Percentiles rank a stretch among this genome's conserved stretches.
Conservation (phyloP, 2,797 vertebrate genomes). For the Ctenopoma kingsleyae region DNA sequence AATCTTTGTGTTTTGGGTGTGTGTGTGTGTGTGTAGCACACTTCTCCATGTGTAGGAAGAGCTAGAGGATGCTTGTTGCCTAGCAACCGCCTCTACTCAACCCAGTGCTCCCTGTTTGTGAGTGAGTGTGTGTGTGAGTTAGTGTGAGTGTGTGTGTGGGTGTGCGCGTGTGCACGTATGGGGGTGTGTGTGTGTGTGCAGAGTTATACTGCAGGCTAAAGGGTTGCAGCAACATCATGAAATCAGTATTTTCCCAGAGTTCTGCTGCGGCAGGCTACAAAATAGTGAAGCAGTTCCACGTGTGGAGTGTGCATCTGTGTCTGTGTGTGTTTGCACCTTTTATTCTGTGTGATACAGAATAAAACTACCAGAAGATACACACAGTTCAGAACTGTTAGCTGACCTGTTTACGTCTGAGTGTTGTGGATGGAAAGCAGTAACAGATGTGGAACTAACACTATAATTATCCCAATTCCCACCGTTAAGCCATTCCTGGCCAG, state of each 20-base stretch:
- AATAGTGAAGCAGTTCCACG: constrained; percentile 12
- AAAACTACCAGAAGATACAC: background rate
- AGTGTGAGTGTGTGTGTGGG: constrained; percentile 30
- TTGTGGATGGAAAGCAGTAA: constrained; percentile 46
- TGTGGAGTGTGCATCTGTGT: constrained; percentile 8
- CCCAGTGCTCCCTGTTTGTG: constrained; percentile 44
- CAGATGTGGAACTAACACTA: constrained; percentile 63
- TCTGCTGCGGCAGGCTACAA: constrained; percentile 56
- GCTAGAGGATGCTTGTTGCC: constrained; percentile 82
- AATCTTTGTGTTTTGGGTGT: constrained; percentile 27
- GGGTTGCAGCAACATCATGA: constrained; percentile 65
- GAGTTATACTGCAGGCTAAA: constrained; percentile 52
- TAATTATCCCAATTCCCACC: constrained; percentile 43
- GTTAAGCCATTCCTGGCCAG: constrained; percentile 44
- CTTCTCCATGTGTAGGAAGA: constrained; percentile 73
- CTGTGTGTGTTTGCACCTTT: background rate
- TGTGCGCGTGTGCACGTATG: constrained; percentile 19
- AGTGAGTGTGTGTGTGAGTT: constrained; percentile 18
- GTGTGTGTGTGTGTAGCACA: constrained; percentile 33
- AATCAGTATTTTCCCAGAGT: constrained; percentile 72
- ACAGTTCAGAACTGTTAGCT: background rate
- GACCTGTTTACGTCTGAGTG: constrained; percentile 49
- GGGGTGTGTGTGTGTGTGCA: constrained; percentile 30
- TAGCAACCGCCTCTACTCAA: constrained; percentile 77
- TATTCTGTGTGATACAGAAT: constrained; percentile 1